phyloP scores from a whole-genome alignment of 1,140 invertebrate genomes.

The Trigoniulus corallinus region DNA sequence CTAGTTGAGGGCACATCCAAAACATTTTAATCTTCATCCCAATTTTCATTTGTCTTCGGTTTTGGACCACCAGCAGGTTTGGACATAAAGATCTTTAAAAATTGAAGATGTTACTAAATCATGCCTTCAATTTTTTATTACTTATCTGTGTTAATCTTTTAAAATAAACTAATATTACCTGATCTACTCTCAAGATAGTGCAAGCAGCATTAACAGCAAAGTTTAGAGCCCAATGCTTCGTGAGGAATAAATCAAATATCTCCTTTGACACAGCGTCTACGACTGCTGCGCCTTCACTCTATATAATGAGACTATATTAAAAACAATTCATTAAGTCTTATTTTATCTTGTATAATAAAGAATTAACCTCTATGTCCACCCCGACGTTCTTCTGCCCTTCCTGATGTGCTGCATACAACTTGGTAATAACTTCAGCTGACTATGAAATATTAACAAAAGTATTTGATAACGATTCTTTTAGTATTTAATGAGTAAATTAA shows the following conservation, averaged over 20 bases:
- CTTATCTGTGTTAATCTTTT: too few relatives aligned
- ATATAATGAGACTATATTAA: conserved; percentile 14
- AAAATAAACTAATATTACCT: too few relatives aligned
- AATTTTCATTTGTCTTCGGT: conserved; percentile 39
- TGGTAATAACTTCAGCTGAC: conserved; percentile 72
- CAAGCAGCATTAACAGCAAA: conserved; percentile 84
- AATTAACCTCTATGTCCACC: conserved; percentile 65
- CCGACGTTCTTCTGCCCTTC: conserved; percentile 68
- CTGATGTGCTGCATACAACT: conserved; percentile 80
- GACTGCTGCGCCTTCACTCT: conserved; percentile 38
- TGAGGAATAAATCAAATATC: conserved; percentile 68
- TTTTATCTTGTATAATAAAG: conserved; percentile 6
- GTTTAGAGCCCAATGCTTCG: conserved; percentile 86
- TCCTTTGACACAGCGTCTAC: conserved; percentile 54
- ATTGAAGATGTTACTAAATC: conserved; percentile 4
- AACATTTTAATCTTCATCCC: conserved; percentile 43
- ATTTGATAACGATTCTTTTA: neutral
- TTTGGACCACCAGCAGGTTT: conserved; percentile 92
- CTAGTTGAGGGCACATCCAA: too few relatives aligned
- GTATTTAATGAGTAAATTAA: neutral
- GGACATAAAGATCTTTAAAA: conserved; percentile 86
- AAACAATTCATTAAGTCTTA: conserved; percentile 8
- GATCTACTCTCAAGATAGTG: conserved; percentile 90
- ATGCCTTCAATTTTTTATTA: neutral
- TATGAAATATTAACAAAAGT: conserved; percentile 14